phyloP scores from a whole-genome alignment of 2,797 vertebrate species.

The Thalassophryne amazonica region DNA sequence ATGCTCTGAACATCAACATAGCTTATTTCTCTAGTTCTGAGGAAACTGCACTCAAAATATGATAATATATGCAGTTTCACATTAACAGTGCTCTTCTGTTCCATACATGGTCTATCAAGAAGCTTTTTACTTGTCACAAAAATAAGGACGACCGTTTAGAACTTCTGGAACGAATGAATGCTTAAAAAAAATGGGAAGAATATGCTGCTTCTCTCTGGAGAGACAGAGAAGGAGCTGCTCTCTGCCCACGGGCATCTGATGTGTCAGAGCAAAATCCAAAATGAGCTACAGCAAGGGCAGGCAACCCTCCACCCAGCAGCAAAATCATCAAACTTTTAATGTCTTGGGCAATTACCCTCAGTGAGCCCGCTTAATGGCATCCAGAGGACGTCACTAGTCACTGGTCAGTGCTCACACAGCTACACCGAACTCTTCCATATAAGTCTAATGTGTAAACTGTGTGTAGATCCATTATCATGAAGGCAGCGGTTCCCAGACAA shows the following conservation, averaged over 20 bases:
- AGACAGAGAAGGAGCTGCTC: slow-evolving; percentile 36
- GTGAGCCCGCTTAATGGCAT: slow-evolving; percentile 79
- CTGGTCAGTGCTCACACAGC: slow-evolving; percentile 48
- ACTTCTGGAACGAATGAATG: slow-evolving; percentile 43
- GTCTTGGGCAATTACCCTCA: slow-evolving; percentile 83
- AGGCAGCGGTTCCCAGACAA: slow-evolving; percentile 10
- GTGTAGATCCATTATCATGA: slow-evolving; percentile 8
- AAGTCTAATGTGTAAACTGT: slow-evolving; percentile 39
- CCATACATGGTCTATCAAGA: slow-evolving; percentile 40
- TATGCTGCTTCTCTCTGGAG: slow-evolving; percentile 41
- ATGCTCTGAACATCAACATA: no score
- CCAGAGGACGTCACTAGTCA: slow-evolving; percentile 75
- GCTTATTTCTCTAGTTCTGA: no score
- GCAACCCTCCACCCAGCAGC: slow-evolving; percentile 77
- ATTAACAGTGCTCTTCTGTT: slow-evolving; percentile 30
- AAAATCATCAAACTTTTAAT: slow-evolving; percentile 85
- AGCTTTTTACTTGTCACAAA: slow-evolving; percentile 61
- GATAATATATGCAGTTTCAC: slow-evolving; percentile 22
- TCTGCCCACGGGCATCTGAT: slow-evolving; percentile 63
- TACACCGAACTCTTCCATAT: slow-evolving; percentile 30
- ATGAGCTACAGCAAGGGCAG: slow-evolving; percentile 76
- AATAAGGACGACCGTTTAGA: slow-evolving; percentile 59
- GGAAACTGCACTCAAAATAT: slow-evolving; percentile 5
- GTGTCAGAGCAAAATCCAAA: slow-evolving; percentile 71
- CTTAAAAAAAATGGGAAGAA: slow-evolving; percentile 51